These are phyloP conservation scores for Podiceps cristatus DNA, from an alignment of 2,113 vertebrate species.

Conservation along the genomic window DNA sequence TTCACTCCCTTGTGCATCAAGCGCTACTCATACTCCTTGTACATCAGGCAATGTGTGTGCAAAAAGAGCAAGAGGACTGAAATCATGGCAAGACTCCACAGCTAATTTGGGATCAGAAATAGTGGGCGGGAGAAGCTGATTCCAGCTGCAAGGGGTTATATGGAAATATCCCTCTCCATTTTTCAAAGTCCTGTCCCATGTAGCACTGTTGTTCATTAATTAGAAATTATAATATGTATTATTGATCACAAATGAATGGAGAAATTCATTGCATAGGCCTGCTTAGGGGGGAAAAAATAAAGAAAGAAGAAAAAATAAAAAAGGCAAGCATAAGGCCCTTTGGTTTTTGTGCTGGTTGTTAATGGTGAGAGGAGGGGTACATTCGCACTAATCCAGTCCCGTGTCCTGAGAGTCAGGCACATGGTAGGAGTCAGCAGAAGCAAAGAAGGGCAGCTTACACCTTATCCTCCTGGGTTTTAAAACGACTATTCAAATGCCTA, in stretches of 20 bases:
- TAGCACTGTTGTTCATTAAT: neutral
- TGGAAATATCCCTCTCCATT: constrained; percentile 40
- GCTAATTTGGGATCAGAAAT: constrained; percentile 46
- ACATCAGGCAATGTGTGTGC: neutral
- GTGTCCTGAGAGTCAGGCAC: neutral
- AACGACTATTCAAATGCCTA: neutral
- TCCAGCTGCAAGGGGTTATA: constrained; percentile 63
- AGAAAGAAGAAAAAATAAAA: neutral
- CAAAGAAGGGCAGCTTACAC: neutral
- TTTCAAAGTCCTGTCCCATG: constrained; percentile 13
- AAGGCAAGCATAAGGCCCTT: neutral
- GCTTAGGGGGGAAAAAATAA: neutral
- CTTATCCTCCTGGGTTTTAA: neutral
- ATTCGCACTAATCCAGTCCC: neutral
- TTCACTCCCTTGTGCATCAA: neutral
- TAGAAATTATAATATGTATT: constrained; percentile 14
- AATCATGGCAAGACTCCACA: constrained; percentile 55
- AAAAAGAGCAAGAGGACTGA: constrained; percentile 20
- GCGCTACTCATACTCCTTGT: neutral
- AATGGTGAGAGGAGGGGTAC: neutral
- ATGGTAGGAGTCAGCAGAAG: neutral
- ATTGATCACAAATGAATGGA: constrained; percentile 11
- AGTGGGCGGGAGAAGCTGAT: neutral
- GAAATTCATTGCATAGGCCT: constrained; percentile 4
- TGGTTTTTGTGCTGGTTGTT: neutral